A percentile compares a stretch with the other conserved stretches of the same genome.
Evolutionary conservation across 1,140 invertebrate genomes (phyloP).

Genomic region (Vanessa atalanta): DNA sequence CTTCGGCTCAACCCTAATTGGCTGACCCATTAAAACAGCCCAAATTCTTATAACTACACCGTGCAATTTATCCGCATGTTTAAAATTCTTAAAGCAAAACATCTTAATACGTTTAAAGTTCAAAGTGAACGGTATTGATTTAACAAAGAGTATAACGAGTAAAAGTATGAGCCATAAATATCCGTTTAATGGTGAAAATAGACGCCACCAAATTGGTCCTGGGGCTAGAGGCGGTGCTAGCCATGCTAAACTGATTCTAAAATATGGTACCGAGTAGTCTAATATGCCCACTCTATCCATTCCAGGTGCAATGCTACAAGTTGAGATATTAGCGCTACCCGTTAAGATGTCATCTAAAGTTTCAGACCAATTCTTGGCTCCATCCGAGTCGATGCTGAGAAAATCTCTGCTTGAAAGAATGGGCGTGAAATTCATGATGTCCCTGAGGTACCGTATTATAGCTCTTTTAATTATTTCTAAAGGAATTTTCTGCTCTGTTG

Average conservation of each 20-base stretch:
- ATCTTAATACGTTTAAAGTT: constrained; percentile 47
- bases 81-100: constrained; percentile 53
- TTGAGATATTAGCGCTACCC: constrained; percentile 59
- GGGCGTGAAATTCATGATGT: constrained; percentile 60
- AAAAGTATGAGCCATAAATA: constrained; percentile 60
- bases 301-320: constrained; percentile 57
- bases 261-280: constrained; percentile 62
- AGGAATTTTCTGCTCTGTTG: constrained; percentile 54
- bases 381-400: constrained; percentile 59
- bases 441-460: constrained; percentile 49
- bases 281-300: constrained; percentile 52
- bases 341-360: constrained; percentile 60
- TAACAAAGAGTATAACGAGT: constrained; percentile 54
- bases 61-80: constrained; percentile 53
- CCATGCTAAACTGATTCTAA: constrained; percentile 59
- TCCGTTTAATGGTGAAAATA: constrained; percentile 61
- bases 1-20: constrained; percentile 53
- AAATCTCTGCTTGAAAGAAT: constrained; percentile 55
- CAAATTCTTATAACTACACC: constrained; percentile 56
- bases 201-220: constrained; percentile 54
- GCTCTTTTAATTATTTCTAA: constrained; percentile 56
- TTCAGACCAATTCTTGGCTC: constrained; percentile 59
- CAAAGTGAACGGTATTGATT: constrained; percentile 49
- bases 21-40: constrained; percentile 63
- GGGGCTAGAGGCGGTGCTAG: constrained; percentile 54